These are phyloP conservation scores for Cephus nigrinus DNA, from an alignment of 2,888 invertebrate species.

Conservation along the genomic window DNA sequence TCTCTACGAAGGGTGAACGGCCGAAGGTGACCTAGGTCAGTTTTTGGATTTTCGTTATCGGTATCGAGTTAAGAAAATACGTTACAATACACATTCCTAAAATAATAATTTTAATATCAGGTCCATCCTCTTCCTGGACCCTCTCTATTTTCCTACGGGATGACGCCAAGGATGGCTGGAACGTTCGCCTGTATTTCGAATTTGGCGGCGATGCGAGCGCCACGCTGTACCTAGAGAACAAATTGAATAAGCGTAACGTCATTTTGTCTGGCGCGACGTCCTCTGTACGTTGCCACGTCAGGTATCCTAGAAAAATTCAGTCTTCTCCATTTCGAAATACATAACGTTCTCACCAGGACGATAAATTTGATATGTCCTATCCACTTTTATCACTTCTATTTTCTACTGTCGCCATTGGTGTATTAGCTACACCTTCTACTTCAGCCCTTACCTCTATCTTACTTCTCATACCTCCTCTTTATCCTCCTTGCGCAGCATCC, in stretches of 20 bases:
- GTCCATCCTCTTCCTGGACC: background rate
- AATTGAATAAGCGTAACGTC: constrained; percentile 45
- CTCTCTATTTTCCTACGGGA: background rate
- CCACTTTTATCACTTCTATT: background rate
- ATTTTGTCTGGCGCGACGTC: constrained; percentile 22
- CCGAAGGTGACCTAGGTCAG: too few relatives aligned
- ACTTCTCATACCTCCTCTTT: background rate
- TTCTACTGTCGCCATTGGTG: background rate
- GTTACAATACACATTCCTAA: background rate
- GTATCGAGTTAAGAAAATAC: too few relatives aligned
- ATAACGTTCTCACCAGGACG: constrained; percentile 15
- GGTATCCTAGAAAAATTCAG: constrained; percentile 35
- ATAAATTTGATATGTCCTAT: constrained; percentile 40
- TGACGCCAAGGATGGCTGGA: background rate
- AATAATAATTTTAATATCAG: background rate
- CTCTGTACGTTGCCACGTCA: background rate
- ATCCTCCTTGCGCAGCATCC: background rate
- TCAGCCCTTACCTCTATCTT: background rate
- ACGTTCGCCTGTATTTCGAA: background rate
- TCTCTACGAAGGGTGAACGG: background rate
- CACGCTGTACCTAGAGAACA: constrained; percentile 25
- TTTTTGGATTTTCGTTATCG: too few relatives aligned
- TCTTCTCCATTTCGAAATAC: constrained; percentile 8
- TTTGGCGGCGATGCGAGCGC: background rate
- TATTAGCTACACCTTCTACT: background rate